phyloP scores from a whole-genome alignment of 2,797 vertebrate genomes.

The Silurus lanzhouensis region DNA sequence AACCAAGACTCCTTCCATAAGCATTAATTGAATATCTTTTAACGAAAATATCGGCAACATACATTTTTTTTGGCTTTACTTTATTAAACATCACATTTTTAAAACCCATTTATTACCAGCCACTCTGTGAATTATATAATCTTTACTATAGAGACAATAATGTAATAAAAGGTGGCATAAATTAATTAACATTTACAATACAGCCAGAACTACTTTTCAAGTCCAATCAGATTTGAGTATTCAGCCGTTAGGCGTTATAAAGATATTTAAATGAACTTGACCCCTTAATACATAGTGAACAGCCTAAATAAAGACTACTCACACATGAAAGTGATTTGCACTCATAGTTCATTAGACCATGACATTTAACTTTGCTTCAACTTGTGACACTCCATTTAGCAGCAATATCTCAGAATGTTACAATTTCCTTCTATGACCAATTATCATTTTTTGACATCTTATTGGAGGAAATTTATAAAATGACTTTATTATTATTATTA shows the following conservation, averaged over 20 bases:
- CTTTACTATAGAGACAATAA: neutral
- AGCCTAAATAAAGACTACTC: slow-evolving; percentile 3
- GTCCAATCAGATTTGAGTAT: neutral
- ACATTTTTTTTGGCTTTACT: neutral
- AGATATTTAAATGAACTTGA: neutral
- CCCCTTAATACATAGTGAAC: neutral
- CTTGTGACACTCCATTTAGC: slow-evolving; percentile 18
- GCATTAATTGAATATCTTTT: too few relatives aligned
- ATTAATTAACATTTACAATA: neutral
- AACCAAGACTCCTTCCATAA: neutral
- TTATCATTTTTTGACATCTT: slow-evolving; percentile 10
- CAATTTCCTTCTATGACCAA: neutral
- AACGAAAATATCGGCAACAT: neutral
- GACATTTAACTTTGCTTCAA: slow-evolving; percentile 7
- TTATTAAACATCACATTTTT: neutral
- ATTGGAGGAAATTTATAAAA: neutral
- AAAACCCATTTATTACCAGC: neutral
- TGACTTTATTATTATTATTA: neutral
- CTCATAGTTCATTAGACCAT: neutral
- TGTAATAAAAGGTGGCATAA: neutral
- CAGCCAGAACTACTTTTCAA: neutral
- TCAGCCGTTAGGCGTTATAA: neutral
- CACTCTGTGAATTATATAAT: neutral
- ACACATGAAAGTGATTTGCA: slow-evolving; percentile 15
- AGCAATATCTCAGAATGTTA: neutral